Percentiles rank a stretch among this genome's conserved stretches.
Conservation (phyloP, 64 coral and sea anemone species). For the Montipora foliosa region DNA sequence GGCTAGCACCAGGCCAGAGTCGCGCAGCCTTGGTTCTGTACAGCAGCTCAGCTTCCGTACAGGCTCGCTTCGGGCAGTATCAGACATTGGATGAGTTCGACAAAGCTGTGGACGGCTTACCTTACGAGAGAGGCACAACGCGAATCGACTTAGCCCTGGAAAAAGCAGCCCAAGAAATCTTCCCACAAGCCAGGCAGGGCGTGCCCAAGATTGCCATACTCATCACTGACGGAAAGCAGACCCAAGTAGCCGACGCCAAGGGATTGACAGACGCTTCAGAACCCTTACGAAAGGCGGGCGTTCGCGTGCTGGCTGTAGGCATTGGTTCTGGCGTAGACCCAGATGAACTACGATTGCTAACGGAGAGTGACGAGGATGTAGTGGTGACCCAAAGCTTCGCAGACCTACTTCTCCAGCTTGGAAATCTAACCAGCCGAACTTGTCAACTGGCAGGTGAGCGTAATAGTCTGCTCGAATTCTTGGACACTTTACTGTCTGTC, state of each 20-base stretch:
- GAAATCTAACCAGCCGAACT: neutral
- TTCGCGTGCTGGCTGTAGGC: conserved; percentile 30
- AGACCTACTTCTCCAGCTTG: neutral
- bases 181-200: neutral
- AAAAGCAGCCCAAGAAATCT: neutral
- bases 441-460: neutral
- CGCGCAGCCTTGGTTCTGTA: conserved; percentile 3
- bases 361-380: conserved; percentile 52
- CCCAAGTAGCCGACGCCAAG: neutral
- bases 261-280: neutral
- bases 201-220: conserved; percentile 47
- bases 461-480: neutral
- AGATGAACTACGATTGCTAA: conserved; percentile 39
- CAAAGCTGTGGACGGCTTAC: neutral
- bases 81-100: neutral
- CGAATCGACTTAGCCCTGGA: conserved; percentile 1
- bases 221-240: conserved; percentile 53
- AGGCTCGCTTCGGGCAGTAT: neutral
- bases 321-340: neutral
- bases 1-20: neutral
- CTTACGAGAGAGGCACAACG: neutral
- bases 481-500: too few species aligned
- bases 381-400: neutral
- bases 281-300: conserved; percentile 19
- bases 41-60: neutral